Evolutionary conservation across 2,888 invertebrate genomes (phyloP).

Genomic region (Parnassius mnemosyne): DNA sequence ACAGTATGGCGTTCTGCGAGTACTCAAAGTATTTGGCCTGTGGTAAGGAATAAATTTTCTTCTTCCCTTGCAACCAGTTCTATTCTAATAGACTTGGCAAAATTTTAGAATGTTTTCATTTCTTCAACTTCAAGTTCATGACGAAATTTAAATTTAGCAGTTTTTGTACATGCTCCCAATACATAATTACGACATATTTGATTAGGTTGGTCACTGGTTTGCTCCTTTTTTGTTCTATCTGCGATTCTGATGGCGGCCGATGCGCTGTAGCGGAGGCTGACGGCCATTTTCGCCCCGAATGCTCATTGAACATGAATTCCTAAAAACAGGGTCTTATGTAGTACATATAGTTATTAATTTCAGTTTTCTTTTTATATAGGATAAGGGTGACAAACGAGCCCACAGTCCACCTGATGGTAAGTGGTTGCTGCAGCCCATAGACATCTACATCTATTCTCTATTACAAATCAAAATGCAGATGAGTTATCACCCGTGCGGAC

Average conservation of each 20-base stretch:
- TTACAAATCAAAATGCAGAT: too few relatives aligned
- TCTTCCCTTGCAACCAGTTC: slow-evolving; percentile 55
- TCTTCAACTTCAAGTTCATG: slow-evolving; percentile 57
- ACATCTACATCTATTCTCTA: too few relatives aligned
- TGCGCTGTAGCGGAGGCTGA: slow-evolving; percentile 48
- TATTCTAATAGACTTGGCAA: slow-evolving; percentile 68
- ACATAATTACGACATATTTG: slow-evolving; percentile 59
- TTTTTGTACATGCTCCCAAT: slow-evolving; percentile 64
- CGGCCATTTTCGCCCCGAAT: slow-evolving; percentile 53
- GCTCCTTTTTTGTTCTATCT: slow-evolving; percentile 37
- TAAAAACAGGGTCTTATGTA: slow-evolving; percentile 5
- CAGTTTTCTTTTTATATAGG: too few relatives aligned
- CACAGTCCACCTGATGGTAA: too few relatives aligned
- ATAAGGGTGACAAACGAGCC: too few relatives aligned
- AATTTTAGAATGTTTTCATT: slow-evolving; percentile 60
- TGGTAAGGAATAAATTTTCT: slow-evolving; percentile 50
- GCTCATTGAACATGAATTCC: slow-evolving; percentile 39
- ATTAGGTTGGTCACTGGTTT: slow-evolving; percentile 32
- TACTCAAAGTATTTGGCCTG: slow-evolving; percentile 50
- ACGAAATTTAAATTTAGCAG: slow-evolving; percentile 51
- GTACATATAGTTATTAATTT: not conserved
- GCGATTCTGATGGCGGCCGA: slow-evolving; percentile 39
- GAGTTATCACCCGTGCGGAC: too few relatives aligned
- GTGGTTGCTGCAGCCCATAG: too few relatives aligned
- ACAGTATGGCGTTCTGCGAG: too few relatives aligned